Conservation (phyloP, 2,797 vertebrate genomes). For the Rhabdophis nuchalis region DNA sequence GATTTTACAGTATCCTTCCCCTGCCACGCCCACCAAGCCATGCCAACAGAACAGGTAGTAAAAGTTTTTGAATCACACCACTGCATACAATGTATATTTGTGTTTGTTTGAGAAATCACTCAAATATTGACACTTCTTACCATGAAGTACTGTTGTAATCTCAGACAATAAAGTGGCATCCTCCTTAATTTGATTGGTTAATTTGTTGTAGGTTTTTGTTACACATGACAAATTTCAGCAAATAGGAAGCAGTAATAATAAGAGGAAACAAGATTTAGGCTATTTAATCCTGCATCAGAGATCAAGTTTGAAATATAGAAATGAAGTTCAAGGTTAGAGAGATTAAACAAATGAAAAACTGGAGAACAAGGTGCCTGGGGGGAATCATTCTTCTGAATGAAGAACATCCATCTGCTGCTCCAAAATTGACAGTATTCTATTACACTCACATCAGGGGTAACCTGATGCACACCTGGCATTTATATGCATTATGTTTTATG, state of each 20-base stretch:
- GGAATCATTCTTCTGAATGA: neutral
- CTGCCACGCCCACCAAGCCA: no score
- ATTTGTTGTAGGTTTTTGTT: neutral
- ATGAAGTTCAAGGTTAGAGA: neutral
- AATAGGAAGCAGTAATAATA: neutral
- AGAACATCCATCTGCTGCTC: neutral
- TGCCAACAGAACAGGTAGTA: no score
- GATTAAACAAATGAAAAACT: neutral
- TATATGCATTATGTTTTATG: neutral
- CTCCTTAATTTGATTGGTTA: neutral
- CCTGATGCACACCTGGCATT: neutral
- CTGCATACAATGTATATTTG: neutral
- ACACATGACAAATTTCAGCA: neutral
- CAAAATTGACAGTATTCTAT: neutral
- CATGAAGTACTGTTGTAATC: neutral
- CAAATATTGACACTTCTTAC: neutral
- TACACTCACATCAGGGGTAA: neutral
- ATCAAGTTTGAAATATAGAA: neutral
- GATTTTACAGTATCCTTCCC: no score
- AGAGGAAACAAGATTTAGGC: neutral
- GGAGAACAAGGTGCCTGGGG: neutral
- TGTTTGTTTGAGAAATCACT: neutral
- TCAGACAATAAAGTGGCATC: neutral
- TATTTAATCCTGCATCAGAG: neutral
- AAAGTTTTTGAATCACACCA: no score